A percentile compares a stretch with the other conserved stretches of the same genome.
Evolutionary conservation across 2,797 vertebrate species (phyloP).

Genomic region (Pelochelys cantorii): DNA sequence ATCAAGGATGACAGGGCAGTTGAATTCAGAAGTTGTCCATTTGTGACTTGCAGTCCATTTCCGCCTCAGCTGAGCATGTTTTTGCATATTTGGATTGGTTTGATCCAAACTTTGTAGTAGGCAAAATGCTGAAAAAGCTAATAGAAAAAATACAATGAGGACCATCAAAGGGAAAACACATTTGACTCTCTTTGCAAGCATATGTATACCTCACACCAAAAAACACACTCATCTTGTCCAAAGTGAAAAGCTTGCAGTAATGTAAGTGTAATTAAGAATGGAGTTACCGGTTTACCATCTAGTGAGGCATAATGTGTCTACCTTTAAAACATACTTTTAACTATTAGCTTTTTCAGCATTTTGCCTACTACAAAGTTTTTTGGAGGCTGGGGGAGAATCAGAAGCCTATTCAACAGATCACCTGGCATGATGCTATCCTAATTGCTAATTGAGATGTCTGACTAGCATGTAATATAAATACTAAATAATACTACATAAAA

Average conservation of each 20-base stretch:
- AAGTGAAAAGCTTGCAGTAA: not conserved
- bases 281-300: not conserved
- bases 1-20: not conserved
- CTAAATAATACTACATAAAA: slow-evolving; percentile 61
- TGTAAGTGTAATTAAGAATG: not conserved
- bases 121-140: not conserved
- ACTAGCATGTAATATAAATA: slow-evolving; percentile 56
- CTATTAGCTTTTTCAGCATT: not conserved
- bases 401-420: slow-evolving; percentile 12
- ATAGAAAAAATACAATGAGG: not conserved
- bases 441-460: slow-evolving; percentile 31
- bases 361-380: not conserved
- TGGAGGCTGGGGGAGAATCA: not conserved
- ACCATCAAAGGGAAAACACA: too few relatives aligned
- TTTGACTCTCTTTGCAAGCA: not conserved
- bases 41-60: not conserved
- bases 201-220: not conserved
- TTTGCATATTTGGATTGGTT: not conserved
- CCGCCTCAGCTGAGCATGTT: not conserved
- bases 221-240: not conserved
- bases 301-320: not conserved
- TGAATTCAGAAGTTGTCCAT: slow-evolving; percentile 6
- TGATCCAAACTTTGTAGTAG: not conserved
- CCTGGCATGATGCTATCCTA: accelerated
- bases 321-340: not conserved